Percentiles rank a stretch among this genome's conserved stretches.
These are phyloP conservation scores for Pangasius larnaudii DNA, from an alignment of 2,797 vertebrate species.

Conservation along the genomic window DNA sequence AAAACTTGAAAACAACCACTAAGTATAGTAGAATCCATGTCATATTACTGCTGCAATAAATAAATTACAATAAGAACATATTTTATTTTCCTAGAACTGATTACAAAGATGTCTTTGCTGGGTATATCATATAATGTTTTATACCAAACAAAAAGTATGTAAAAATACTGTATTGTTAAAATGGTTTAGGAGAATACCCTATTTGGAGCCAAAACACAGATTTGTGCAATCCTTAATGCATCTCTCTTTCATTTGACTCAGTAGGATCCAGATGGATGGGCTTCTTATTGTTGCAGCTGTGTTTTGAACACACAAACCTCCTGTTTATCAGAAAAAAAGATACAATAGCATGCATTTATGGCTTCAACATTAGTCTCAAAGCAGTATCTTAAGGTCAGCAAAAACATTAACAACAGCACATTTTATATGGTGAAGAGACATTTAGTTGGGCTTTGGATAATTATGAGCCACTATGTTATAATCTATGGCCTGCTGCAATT, in stretches of 20 bases:
- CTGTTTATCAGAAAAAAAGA: background rate
- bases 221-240: background rate
- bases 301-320: background rate
- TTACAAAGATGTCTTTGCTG: background rate
- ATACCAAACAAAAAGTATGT: background rate
- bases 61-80: background rate
- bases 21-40: background rate
- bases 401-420: background rate
- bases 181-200: background rate
- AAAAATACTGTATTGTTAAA: background rate
- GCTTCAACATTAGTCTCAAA: background rate
- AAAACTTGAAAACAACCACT: background rate
- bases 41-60: background rate
- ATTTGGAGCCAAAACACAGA: background rate
- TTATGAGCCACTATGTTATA: background rate
- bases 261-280: background rate
- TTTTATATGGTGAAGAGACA: background rate
- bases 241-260: background rate
- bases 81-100: background rate
- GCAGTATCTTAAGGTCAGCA: background rate
- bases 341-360: too few species aligned
- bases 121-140: background rate
- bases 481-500: background rate
- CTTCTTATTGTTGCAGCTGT: background rate
- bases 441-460: too few species aligned